Evolutionary conservation across 2,113 vertebrate species (phyloP).

Genomic region (Chamaea fasciata): DNA sequence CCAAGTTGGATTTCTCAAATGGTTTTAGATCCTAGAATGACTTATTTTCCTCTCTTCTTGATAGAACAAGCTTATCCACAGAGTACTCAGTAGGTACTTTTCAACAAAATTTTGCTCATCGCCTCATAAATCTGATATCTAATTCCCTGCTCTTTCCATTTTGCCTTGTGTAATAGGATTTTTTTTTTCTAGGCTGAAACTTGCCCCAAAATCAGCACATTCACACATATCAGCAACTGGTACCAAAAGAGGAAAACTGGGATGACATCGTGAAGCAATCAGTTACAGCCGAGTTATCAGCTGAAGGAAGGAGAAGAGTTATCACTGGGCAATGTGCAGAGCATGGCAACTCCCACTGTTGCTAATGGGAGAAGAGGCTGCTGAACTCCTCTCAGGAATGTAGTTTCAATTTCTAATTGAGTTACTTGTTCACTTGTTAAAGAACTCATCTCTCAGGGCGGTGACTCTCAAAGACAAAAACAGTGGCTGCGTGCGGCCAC

Average conservation of each 20-base stretch:
- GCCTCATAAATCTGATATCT: not conserved
- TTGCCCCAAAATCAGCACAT: not conserved
- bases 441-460: not conserved
- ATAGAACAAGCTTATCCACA: not conserved
- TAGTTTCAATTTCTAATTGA: slow-evolving; percentile 28
- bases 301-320: not conserved
- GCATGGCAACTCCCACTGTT: not conserved
- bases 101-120: not conserved
- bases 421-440: slow-evolving; percentile 30
- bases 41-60: not conserved
- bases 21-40: not conserved
- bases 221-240: not conserved
- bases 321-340: rapidly evolving
- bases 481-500: not conserved
- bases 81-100: not conserved
- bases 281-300: not conserved
- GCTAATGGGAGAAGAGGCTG: not conserved
- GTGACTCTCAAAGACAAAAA: slow-evolving; percentile 3
- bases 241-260: not conserved
- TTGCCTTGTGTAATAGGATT: not conserved
- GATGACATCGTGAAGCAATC: not conserved
- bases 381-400: not conserved
- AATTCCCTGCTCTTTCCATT: not conserved
- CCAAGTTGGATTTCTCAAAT: not conserved
- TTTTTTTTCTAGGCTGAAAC: not conserved